Evolutionary conservation across 2,888 invertebrate species (phyloP), one percentile per base, ranked within the genome.

Genomic region (Pterobdella sp.): DNA sequence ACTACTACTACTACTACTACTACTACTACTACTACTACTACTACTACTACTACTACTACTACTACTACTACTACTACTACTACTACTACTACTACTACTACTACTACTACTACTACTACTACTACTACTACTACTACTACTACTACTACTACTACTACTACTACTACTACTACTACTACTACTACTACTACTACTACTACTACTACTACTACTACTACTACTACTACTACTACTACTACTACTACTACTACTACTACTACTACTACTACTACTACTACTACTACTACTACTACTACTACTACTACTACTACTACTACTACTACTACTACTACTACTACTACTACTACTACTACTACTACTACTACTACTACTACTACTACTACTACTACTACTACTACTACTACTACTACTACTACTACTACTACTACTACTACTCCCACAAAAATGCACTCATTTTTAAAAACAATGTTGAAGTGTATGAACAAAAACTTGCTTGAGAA

Each of bases 51-150:
- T 56, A 56, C 60, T 56, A 56, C 60, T 56, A 56, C 60, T 56
- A 56, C n/a, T 7, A 56, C n/a, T 56, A 56, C 7, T n/a, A 56
- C 14, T 56, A 56, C 60, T 56, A 18, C 60, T 56, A 56, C 60
- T 56, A 56, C 60, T 56, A 56, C 60, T 26, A n/a, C 60, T 56
- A 56, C 60, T 18, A 56, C 60, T 56, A 56, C 14, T 56, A 56
- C 60, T 56, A 18, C 60, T 56, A 56, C 60, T 56, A 56, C 60
- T 56, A 56, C 60, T 56, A 56, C 60, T 56, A 56, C 60, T 56
- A 56, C n/a, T 7, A 56, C n/a, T 56, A 56, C 7, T n/a, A 56
- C 14, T 56, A 56, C 60, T 56, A 18, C 60, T 56, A 56, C 60
- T 56, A 56, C 60, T 56, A 56, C 60, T n/a, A n/a, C 60, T 56